Conservation (phyloP, 1,140 invertebrate species). For the Eufriesea mexicana region DNA sequence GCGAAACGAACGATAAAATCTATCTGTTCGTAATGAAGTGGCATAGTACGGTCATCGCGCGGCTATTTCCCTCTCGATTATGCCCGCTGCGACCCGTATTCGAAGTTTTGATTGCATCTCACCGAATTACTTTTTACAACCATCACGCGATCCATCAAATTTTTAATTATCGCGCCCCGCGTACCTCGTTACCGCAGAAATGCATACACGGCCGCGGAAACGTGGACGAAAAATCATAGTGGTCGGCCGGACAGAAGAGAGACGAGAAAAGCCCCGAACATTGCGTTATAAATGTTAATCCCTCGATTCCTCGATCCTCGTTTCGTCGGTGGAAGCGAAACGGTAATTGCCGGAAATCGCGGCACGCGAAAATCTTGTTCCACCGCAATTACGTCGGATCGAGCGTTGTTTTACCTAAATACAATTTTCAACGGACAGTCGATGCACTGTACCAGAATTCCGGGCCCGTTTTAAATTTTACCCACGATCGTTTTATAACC, state of each 20-base stretch:
- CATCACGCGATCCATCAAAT: conserved; percentile 50
- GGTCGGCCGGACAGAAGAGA: too few species aligned
- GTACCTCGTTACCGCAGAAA: conserved; percentile 8
- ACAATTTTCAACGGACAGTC: neutral
- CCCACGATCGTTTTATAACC: neutral
- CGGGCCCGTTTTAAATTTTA: neutral
- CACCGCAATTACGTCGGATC: conserved; percentile 22
- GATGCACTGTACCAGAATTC: neutral
- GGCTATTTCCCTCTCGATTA: conserved; percentile 35
- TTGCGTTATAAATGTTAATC: conserved; percentile 45
- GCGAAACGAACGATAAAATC: conserved; percentile 37
- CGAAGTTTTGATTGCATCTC: conserved; percentile 38
- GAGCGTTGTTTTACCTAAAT: conserved; percentile 27
- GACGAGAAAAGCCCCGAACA: neutral
- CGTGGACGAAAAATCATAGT: too few species aligned
- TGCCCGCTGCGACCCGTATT: conserved; percentile 34
- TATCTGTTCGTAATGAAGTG: conserved; percentile 10
- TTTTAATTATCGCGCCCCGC: conserved; percentile 42
- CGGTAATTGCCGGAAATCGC: conserved; percentile 29
- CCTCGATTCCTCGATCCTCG: conserved; percentile 9
- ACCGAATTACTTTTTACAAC: conserved; percentile 38
- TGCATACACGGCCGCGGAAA: neutral
- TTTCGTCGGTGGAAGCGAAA: conserved; percentile 25
- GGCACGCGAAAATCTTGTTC: conserved; percentile 20
- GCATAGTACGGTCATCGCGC: conserved; percentile 1